Evolutionary conservation across 2,113 vertebrate species (phyloP), one percentile per base, ranked within the genome.

Genomic region (Megaceryle torquata): DNA sequence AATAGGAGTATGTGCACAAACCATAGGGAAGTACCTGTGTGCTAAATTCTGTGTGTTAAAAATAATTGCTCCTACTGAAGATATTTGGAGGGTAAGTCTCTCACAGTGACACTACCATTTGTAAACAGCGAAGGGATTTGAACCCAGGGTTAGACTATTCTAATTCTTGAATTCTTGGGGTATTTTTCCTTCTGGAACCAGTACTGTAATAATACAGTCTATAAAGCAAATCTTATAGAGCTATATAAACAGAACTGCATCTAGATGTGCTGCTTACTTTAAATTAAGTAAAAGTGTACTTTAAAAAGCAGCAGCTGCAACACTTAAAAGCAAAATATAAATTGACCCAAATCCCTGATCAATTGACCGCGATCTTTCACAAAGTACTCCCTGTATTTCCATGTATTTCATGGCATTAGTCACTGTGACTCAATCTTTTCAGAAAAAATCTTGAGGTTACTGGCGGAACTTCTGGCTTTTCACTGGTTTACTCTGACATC

Each of bases 401-500:
- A 29, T 29, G 22, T 69, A 67, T 80, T 86, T 85, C 19, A 59
- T 81, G n/a, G 35, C 51, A 65, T 67, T 67, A 91, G 50, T 84
- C 57, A 91, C 12, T 57, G 82, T 71, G 67, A 93, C 46, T 91
- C 51, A 79, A 63, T 35, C 50, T 63, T 87, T 57, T 78, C 82
- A 69, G 57, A 91, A 97, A 90, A 96, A 83, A n/a, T 69, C 26
- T 75, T 79, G 60, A 93, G 18, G 8, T 69, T 95, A 22, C 26
- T 69, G 51, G 59, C n/a, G 96, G 86, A 96, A 96, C 65, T 94
- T 78, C 31, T 95, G 69, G 74, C 51, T 56, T 92, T 92, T 87
- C 37, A 1, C n/a, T 96, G 78, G 63, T 26, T 95, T 96, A 84
- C 39, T 64, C 13, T 91, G 72, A 84, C 1, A 1, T 94, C 44